A percentile compares a stretch with the other conserved stretches of the same genome.
Conservation (phyloP, 2,113 vertebrate genomes). For the Thermophis baileyi region DNA sequence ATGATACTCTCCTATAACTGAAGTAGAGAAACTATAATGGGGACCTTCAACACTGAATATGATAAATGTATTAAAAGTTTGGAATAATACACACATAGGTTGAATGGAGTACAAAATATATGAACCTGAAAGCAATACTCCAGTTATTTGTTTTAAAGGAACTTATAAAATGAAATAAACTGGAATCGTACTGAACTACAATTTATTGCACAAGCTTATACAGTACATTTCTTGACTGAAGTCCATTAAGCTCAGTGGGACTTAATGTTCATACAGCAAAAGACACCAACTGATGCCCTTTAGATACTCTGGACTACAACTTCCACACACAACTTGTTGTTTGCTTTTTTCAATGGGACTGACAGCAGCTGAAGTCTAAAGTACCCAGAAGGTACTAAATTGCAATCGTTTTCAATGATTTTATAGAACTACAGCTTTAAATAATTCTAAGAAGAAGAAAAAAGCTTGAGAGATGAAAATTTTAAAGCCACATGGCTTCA, state of each 20-base stretch:
- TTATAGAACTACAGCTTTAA: constrained; percentile 16
- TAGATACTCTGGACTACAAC: not conserved
- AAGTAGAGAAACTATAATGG: constrained; percentile 43
- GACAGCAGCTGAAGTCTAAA: not conserved
- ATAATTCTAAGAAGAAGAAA: constrained; percentile 23
- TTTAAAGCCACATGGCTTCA: constrained; percentile 41
- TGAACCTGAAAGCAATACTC: constrained; percentile 24
- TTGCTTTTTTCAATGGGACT: not conserved
- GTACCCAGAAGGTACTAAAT: not conserved
- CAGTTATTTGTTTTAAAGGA: constrained; percentile 29
- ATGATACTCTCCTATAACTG: constrained; percentile 43
- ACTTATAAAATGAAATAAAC: constrained; percentile 31
- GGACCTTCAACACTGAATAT: constrained; percentile 29
- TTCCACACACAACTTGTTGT: not conserved
- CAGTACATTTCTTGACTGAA: not conserved
- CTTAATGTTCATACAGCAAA: not conserved
- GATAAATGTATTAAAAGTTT: constrained; percentile 37
- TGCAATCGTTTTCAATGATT: not conserved
- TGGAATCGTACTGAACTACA: constrained; percentile 14
- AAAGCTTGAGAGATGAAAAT: constrained; percentile 36
- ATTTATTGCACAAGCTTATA: constrained; percentile 15
- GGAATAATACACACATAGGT: constrained; percentile 24
- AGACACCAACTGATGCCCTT: not conserved
- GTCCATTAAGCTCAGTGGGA: not conserved
- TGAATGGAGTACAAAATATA: constrained; percentile 28